Conservation (phyloP, 53 echinoderm and acorn worm species). For the Zoroaster sp. region DNA sequence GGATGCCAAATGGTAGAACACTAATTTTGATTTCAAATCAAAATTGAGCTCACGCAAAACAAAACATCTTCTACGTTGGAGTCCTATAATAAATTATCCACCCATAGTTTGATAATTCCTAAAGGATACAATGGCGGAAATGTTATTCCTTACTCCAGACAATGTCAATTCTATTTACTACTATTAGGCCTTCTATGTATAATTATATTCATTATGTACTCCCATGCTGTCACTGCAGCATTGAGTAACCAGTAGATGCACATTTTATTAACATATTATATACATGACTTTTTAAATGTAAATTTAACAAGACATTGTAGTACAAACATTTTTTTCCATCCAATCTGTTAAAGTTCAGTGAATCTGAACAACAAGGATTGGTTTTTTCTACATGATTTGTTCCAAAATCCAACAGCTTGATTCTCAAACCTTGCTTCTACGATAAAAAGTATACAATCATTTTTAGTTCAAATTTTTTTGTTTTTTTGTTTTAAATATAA, state of each 20-base stretch:
- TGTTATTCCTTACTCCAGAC: neutral
- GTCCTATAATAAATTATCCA: neutral
- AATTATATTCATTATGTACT: neutral
- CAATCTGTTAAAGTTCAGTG: neutral
- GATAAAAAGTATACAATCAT: conserved; percentile 4
- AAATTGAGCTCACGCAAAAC: neutral
- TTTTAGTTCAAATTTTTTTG: neutral
- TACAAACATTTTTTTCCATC: neutral
- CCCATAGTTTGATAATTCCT: neutral
- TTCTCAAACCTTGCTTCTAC: neutral
- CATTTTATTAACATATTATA: conserved; percentile 34
- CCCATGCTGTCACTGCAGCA: neutral
- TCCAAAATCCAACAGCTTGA: neutral
- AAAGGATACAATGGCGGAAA: neutral
- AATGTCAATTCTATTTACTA: neutral
- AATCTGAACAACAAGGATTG: neutral
- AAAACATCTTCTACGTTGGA: no score
- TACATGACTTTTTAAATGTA: conserved; percentile 3
- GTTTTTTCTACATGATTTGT: neutral
- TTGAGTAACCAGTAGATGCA: neutral
- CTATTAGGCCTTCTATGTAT: neutral
- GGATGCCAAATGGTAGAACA: neutral
- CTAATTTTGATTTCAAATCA: neutral
- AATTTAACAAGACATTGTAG: conserved; percentile 31
- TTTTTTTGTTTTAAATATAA: neutral